Conservation (phyloP, 2,113 vertebrate genomes). For the Apistogramma diplotaenia region DNA sequence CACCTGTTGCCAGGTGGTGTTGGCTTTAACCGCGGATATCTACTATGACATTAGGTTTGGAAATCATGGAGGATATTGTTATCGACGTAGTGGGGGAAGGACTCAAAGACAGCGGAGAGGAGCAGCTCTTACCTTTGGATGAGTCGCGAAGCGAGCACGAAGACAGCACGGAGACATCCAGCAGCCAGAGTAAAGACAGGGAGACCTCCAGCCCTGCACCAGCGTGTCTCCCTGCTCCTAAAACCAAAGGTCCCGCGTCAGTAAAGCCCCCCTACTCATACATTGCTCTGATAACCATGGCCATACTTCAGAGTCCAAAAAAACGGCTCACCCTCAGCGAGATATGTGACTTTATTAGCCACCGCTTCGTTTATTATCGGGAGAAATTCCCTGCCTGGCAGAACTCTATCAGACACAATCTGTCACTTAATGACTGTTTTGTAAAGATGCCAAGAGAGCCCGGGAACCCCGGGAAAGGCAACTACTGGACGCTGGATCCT, state of each 20-base stretch:
- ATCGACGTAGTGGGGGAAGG: slow-evolving; percentile 82
- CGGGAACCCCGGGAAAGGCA: slow-evolving; percentile 82
- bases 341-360: slow-evolving; percentile 84
- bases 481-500: slow-evolving; percentile 84
- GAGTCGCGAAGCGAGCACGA: slow-evolving; percentile 48
- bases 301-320: slow-evolving; percentile 81
- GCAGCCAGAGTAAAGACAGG: slow-evolving; percentile 36
- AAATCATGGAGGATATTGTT: slow-evolving; percentile 78
- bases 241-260: slow-evolving; percentile 66
- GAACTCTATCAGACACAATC: slow-evolving; percentile 82
- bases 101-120: slow-evolving; percentile 68
- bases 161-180: slow-evolving; percentile 32
- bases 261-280: slow-evolving; percentile 83
- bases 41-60: slow-evolving; percentile 81
- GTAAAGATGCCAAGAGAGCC: slow-evolving; percentile 82
- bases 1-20: slow-evolving; percentile 71
- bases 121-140: slow-evolving; percentile 52
- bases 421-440: slow-evolving; percentile 82
- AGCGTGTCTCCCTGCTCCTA: slow-evolving; percentile 21
- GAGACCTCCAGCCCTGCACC: slow-evolving; percentile 23
- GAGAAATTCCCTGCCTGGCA: slow-evolving; percentile 85
- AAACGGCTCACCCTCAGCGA: slow-evolving; percentile 81
- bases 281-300: slow-evolving; percentile 83
- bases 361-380: slow-evolving; percentile 78
- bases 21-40: slow-evolving; percentile 41